Evolutionary conservation across 1,140 invertebrate genomes (phyloP).

Genomic region (Mactra quadrangularis): DNA sequence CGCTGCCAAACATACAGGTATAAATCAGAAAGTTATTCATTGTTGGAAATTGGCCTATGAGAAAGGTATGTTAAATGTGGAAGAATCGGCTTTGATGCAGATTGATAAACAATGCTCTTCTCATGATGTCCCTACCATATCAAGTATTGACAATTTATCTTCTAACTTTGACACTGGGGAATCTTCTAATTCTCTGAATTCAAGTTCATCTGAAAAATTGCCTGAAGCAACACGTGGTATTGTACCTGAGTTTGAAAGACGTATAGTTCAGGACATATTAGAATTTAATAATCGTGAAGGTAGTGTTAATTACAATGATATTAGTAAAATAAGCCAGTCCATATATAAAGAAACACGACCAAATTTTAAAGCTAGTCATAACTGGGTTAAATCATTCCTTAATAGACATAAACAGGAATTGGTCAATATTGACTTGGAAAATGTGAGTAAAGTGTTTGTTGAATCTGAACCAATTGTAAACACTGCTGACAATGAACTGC

Average conservation of each 20-base stretch:
- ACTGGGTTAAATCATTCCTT: conserved; percentile 51
- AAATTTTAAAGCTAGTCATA: conserved; percentile 52
- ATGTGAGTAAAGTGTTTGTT: conserved; percentile 53
- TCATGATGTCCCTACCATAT: background rate
- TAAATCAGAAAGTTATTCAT: conserved; percentile 57
- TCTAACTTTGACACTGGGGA: background rate
- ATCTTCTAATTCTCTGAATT: background rate
- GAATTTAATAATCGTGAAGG: conserved; percentile 20
- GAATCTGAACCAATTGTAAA: background rate
- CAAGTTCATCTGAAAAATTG: background rate
- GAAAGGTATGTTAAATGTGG: conserved; percentile 36
- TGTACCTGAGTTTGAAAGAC: conserved; percentile 48
- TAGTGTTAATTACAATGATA: conserved; percentile 60
- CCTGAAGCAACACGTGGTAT: conserved; percentile 45
- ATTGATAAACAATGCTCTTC: conserved; percentile 6
- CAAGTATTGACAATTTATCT: background rate
- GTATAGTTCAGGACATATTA: conserved; percentile 49
- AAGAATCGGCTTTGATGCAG: background rate
- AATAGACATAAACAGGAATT: conserved; percentile 36
- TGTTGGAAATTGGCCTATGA: conserved; percentile 48
- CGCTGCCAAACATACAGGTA: conserved; percentile 50
- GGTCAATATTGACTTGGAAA: conserved; percentile 47
- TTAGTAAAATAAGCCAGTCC: conserved; percentile 47
- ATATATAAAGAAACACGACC: conserved; percentile 58
- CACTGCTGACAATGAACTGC: background rate